Conservation (phyloP, 1,140 invertebrate genomes). For the Melipona quadrifasciata region DNA sequence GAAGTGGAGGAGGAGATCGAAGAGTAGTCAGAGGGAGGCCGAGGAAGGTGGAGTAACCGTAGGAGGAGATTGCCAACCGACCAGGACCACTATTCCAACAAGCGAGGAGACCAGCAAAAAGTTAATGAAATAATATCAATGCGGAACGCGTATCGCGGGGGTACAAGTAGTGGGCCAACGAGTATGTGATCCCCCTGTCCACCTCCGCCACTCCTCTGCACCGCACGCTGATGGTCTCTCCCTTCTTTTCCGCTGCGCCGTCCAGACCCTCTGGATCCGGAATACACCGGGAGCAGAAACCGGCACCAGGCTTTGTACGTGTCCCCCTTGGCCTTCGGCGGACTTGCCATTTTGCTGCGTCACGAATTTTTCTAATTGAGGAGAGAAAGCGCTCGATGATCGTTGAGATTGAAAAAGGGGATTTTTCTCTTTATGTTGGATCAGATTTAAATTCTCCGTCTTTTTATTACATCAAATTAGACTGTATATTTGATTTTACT, state of each 20-base stretch:
- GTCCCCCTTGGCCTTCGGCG: neutral
- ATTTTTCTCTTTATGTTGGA: too few relatives aligned
- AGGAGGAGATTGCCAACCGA: conserved; percentile 66
- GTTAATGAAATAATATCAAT: conserved; percentile 82
- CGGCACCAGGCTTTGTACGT: neutral
- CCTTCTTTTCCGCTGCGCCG: conserved; percentile 46
- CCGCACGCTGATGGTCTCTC: conserved; percentile 9
- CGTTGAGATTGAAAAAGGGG: too few relatives aligned
- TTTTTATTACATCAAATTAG: too few relatives aligned
- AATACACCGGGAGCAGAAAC: neutral
- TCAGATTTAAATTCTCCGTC: too few relatives aligned
- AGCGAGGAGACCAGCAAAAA: conserved; percentile 74
- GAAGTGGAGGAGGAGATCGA: conserved; percentile 38
- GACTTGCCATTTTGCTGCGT: neutral
- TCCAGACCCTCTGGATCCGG: conserved; percentile 24
- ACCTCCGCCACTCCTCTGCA: conserved; percentile 32
- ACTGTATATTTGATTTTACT: too few relatives aligned
- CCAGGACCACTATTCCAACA: conserved; percentile 70
- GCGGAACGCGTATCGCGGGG: conserved; percentile 79
- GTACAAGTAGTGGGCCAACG: conserved; percentile 78
- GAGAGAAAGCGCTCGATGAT: neutral
- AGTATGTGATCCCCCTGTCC: conserved; percentile 66
- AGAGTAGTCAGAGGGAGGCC: conserved; percentile 14
- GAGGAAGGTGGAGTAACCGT: conserved; percentile 55
- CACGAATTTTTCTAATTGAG: neutral